Conservation (phyloP, 2,113 vertebrate genomes). For the Phylloscopus trochilus region DNA sequence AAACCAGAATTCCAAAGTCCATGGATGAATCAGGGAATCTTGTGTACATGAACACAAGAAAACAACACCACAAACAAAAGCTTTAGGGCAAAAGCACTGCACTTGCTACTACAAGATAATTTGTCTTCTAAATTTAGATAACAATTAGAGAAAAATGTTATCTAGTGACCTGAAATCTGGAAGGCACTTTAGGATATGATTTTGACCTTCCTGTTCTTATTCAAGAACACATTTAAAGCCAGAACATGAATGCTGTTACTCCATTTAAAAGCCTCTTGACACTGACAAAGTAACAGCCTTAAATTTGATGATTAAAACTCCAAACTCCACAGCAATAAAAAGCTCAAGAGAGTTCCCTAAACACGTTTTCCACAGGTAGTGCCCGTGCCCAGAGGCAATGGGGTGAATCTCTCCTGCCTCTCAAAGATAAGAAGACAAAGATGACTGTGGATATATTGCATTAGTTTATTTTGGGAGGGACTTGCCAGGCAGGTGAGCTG, state of each 20-base stretch:
- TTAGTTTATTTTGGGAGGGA: background rate
- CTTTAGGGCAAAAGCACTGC: background rate
- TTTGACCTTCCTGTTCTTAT: background rate
- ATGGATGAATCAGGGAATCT: background rate
- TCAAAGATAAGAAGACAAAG: background rate
- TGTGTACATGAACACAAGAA: background rate
- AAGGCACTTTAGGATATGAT: background rate
- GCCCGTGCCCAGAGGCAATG: background rate
- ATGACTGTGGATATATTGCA: accelerated
- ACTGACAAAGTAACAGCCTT: background rate
- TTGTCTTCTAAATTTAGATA: background rate
- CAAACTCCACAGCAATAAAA: accelerated
- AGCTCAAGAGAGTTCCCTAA: background rate
- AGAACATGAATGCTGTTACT: background rate
- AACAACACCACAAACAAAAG: background rate
- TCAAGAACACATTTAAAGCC: background rate
- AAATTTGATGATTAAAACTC: background rate
- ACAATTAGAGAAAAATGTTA: conserved; percentile 13
- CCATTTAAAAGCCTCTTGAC: background rate
- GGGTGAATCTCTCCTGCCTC: background rate
- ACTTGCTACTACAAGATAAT: background rate
- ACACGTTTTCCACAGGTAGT: background rate
- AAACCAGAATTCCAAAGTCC: background rate
- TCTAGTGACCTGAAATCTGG: conserved; percentile 1
- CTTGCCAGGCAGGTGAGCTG: background rate